Evolutionary conservation across 1,140 invertebrate genomes (phyloP), one percentile per base, ranked within the genome.

Genomic region (Papilio aristodemus): DNA sequence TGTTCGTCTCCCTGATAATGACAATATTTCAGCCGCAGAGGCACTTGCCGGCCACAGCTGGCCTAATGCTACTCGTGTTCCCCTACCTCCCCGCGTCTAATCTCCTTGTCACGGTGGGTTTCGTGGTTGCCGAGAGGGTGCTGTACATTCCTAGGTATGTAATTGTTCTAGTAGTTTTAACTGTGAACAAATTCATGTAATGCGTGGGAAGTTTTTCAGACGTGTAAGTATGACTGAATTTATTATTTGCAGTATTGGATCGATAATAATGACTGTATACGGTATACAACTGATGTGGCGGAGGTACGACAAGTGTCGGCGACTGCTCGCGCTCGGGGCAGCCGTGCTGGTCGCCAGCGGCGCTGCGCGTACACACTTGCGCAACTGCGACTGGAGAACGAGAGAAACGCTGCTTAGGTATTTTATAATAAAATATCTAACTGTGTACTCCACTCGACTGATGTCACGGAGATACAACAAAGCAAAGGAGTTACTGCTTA

Each of bases 101-200:
- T 90, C 86, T 98, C 60, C 93, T 98, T 72, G 95, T 98, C 77
- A 97, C 96, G 0, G 97, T 98, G 11, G 97, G 97, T 13, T 98
- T 98, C 86, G 96, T 98, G 1, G 94, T 98, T 0, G 97, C 97
- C 7, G 97, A 98, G 87, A 93, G 97, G 80, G 94, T 98, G n/a
- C 93, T 98, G 0, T 98, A 98, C 85, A 95, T 97, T 79, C 97
- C 97, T 32, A 98, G 96, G 95, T 96, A 92, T 92, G 68, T 22
- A 32, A n/a, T 64, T 57, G 6, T 25, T 32, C 11, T 46, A 17
- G 1, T 5, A 14, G 41, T 43, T 43, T 1, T 8, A 4, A 43
- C 14, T 17, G 41, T 14, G 38, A 13, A 13, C 38, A 13, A n/a
- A 13, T 13, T n/a, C 10, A 13, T 39, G 1, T 2, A 13, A 4